phyloP scores from a whole-genome alignment of 2,113 vertebrate species.

The Montifringilla adamsi region DNA sequence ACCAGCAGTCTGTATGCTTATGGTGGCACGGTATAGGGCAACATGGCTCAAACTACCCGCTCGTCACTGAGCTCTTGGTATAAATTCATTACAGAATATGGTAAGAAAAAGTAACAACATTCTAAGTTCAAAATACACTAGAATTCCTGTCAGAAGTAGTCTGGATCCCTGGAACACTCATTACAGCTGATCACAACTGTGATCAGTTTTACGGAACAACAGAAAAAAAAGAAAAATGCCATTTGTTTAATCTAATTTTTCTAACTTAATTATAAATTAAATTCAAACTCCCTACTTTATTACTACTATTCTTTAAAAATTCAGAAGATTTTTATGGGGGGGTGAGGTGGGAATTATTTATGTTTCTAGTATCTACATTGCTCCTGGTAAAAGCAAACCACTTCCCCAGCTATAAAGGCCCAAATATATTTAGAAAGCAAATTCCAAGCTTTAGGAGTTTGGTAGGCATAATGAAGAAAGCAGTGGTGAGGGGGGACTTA shows the following conservation, averaged over 20 bases:
- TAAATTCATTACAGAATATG: not conserved
- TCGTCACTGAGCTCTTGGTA: not conserved
- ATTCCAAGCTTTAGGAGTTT: not conserved
- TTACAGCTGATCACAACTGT: not conserved
- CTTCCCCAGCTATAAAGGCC: not conserved
- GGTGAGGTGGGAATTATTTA: not conserved
- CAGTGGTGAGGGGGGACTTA: not conserved
- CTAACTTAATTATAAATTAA: not conserved
- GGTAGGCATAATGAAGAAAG: not conserved
- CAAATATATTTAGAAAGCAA: not conserved
- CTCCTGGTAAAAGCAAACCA: not conserved
- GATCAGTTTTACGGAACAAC: not conserved
- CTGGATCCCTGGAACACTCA: not conserved
- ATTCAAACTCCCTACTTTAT: not conserved
- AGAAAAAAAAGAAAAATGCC: not conserved
- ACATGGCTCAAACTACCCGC: not conserved
- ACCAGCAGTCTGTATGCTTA: not conserved
- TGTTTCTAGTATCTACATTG: not conserved
- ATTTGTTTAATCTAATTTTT: not conserved
- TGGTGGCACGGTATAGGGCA: not conserved
- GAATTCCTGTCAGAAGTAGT: not conserved
- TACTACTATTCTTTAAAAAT: not conserved
- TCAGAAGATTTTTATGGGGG: not conserved
- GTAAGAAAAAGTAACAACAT: not conserved
- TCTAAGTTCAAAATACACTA: not conserved